Evolutionary conservation across 2,113 vertebrate species (phyloP).

Genomic region (Marmota flaviventris): DNA sequence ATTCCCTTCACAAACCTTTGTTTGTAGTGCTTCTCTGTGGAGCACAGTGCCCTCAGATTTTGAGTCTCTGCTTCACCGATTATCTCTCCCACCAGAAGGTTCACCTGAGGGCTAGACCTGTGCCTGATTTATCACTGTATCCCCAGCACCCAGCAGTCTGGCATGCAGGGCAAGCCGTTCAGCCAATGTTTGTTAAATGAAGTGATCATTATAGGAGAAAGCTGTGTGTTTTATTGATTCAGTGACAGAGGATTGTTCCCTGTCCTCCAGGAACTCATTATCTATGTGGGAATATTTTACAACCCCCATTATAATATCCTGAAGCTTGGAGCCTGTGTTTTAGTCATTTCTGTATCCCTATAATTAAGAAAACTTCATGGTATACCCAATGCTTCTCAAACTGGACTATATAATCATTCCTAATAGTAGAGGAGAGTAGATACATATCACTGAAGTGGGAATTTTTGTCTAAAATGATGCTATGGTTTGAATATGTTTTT

Average conservation of each 20-base stretch:
- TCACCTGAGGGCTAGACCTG: background rate
- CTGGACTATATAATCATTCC: background rate
- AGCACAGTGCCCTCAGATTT: background rate
- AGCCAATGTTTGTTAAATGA: slow-evolving; percentile 38
- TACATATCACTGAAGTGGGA: background rate
- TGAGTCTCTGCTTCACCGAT: background rate
- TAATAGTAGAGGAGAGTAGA: background rate
- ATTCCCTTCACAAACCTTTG: background rate
- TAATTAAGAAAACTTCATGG: background rate
- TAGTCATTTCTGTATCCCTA: slow-evolving; percentile 28
- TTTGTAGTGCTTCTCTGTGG: background rate
- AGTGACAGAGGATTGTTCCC: background rate
- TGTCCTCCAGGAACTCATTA: background rate
- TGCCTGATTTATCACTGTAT: slow-evolving; percentile 8
- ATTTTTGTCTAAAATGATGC: slow-evolving; percentile 5
- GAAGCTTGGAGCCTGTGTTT: background rate
- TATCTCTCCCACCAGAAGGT: slow-evolving; percentile 14
- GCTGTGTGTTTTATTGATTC: background rate
- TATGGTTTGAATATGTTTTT: background rate
- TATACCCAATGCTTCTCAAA: background rate
- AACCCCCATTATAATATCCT: background rate
- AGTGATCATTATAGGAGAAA: background rate
- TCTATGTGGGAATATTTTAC: slow-evolving; percentile 49
- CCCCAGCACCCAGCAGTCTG: background rate
- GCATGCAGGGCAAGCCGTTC: background rate